Conservation (phyloP, 1,140 invertebrate species). For the Bombyx mori region DNA sequence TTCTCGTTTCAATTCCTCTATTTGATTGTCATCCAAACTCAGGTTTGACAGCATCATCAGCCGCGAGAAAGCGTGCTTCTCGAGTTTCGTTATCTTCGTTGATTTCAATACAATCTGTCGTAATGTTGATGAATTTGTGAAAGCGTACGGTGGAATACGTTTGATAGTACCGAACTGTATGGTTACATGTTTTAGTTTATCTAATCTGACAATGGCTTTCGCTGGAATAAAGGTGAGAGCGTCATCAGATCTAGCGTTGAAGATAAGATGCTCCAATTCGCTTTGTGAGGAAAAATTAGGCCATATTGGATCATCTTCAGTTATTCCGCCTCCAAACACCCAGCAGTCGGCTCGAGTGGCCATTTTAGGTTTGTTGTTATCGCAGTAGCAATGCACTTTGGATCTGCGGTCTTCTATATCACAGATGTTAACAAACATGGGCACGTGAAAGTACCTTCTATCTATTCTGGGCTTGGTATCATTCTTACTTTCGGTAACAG, state of each 20-base stretch:
- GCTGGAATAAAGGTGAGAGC: constrained; percentile 79
- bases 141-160: constrained; percentile 77
- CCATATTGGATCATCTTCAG: constrained; percentile 78
- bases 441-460: constrained; percentile 47
- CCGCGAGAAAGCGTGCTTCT: constrained; percentile 78
- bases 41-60: constrained; percentile 76
- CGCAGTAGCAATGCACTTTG: constrained; percentile 66
- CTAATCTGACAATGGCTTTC: constrained; percentile 75
- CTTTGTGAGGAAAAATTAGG: constrained; percentile 79
- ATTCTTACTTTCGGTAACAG: constrained; percentile 51
- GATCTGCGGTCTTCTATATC: constrained; percentile 57
- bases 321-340: constrained; percentile 76
- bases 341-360: constrained; percentile 71
- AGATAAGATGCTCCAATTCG: constrained; percentile 76
- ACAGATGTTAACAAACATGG: constrained; percentile 60
- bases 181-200: constrained; percentile 75
- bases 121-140: constrained; percentile 79
- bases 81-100: constrained; percentile 77
- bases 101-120: constrained; percentile 77
- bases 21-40: constrained; percentile 80
- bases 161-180: constrained; percentile 81
- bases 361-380: constrained; percentile 53
- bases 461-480: constrained; percentile 47
- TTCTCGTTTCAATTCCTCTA: constrained; percentile 79
- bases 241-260: constrained; percentile 78